phyloP scores from a whole-genome alignment of 2,797 vertebrate genomes.

The Alosa sapidissima region DNA sequence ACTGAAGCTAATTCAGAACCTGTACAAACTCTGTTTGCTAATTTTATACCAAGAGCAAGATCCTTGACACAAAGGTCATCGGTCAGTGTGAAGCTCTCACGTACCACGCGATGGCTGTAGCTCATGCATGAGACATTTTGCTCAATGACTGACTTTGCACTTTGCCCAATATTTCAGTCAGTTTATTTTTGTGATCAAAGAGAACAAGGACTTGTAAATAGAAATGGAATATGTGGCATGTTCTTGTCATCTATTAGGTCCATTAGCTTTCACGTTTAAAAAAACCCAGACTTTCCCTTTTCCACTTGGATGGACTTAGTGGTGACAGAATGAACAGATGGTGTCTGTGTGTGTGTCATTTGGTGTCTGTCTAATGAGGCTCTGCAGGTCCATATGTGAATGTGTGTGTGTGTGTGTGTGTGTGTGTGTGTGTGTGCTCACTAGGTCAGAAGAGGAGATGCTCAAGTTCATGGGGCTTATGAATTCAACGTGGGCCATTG shows the following conservation, averaged over 20 bases:
- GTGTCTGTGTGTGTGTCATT: not conserved
- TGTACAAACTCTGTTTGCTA: too few relatives aligned
- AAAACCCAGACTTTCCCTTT: not conserved
- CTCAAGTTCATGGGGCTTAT: constrained; percentile 77
- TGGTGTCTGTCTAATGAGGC: constrained; percentile 16
- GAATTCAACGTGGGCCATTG: constrained; percentile 72
- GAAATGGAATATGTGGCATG: not conserved
- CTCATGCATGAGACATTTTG: too few relatives aligned
- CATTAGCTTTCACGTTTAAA: not conserved
- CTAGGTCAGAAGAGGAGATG: constrained; percentile 76
- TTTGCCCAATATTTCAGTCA: too few relatives aligned
- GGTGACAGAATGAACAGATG: not conserved
- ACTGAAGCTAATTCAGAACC: too few relatives aligned
- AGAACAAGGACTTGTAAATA: not conserved
- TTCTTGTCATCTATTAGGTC: not conserved
- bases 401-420: constrained; percentile 20
- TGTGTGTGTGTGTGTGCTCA: constrained; percentile 27
- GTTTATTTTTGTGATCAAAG: not conserved
- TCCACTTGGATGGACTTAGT: not conserved
- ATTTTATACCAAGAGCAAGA: too few relatives aligned
- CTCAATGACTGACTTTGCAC: too few relatives aligned
- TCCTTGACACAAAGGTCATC: too few relatives aligned
- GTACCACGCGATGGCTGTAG: too few relatives aligned
- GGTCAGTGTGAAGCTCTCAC: too few relatives aligned
- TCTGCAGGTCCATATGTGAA: constrained; percentile 7